Conservation (phyloP, 2,113 vertebrate genomes). For the Oceanodroma tethys region DNA sequence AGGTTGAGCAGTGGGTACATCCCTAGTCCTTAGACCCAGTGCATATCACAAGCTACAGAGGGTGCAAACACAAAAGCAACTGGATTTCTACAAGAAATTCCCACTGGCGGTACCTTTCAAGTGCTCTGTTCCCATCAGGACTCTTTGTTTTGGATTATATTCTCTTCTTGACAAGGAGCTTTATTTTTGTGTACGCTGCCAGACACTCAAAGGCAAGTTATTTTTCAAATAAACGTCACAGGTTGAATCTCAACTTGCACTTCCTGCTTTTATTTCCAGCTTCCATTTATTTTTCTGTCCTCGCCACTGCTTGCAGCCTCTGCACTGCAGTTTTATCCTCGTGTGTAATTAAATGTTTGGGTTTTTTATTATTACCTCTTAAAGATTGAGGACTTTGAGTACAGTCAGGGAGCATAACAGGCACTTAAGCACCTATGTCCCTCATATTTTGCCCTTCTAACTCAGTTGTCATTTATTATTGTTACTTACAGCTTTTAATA, state of each 20-base stretch:
- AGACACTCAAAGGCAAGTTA: neutral
- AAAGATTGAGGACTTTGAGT: neutral
- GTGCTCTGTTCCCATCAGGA: neutral
- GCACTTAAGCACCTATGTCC: neutral
- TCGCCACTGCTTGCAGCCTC: neutral
- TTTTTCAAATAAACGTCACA: neutral
- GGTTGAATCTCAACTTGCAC: neutral
- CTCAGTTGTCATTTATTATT: neutral
- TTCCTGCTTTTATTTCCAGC: constrained; percentile 24
- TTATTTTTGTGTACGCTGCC: neutral
- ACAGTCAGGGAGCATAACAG: neutral
- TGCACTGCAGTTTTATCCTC: neutral
- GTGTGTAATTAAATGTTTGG: accelerated
- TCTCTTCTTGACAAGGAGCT: neutral
- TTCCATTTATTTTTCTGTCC: neutral
- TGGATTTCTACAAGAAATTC: neutral
- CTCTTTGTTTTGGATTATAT: neutral
- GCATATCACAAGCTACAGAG: accelerated
- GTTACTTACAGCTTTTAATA: neutral
- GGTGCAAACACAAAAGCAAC: neutral
- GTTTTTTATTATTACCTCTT: neutral
- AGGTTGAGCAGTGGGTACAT: neutral
- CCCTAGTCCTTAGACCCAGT: neutral
- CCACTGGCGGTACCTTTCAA: neutral
- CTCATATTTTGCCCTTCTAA: neutral